Evolutionary conservation across 92 coral and sea anemone species (phyloP).

Genomic region (Diadumene lineata): DNA sequence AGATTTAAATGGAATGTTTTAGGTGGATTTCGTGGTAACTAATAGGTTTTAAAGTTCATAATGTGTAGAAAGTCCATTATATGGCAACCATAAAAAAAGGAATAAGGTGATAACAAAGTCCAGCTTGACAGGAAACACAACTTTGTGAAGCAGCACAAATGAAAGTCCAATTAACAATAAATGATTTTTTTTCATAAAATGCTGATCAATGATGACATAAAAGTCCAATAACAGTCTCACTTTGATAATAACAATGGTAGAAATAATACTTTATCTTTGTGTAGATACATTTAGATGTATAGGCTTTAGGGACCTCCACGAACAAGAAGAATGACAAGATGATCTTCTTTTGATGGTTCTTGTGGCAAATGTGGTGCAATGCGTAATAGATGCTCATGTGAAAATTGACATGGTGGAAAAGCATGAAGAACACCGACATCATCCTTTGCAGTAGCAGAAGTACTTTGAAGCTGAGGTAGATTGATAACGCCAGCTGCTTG

Average conservation of each 20-base stretch:
- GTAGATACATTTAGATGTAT: constrained; percentile 2
- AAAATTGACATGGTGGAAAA: constrained; percentile 99
- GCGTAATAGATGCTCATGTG: constrained; percentile 97
- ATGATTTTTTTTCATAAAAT: constrained; percentile 10
- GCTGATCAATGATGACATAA: constrained; percentile 15
- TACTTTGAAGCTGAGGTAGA: constrained; percentile 76
- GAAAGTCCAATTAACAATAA: constrained; percentile 8
- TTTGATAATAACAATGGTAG: constrained; percentile 5
- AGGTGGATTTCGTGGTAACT: neutral
- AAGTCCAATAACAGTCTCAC: constrained; percentile 26
- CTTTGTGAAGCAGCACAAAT: constrained; percentile 2
- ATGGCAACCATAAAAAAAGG: constrained; percentile 2
- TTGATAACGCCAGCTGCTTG: constrained; percentile 99
- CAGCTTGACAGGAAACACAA: neutral
- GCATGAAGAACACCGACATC: constrained; percentile 99
- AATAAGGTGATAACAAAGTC: neutral
- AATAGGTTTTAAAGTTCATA: neutral
- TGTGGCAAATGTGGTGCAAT: constrained; percentile 99
- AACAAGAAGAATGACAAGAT: constrained; percentile 95
- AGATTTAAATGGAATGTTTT: neutral
- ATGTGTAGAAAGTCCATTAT: neutral
- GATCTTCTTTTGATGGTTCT: constrained; percentile 99
- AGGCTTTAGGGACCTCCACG: constrained; percentile 79
- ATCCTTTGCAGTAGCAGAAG: constrained; percentile 73
- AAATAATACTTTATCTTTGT: neutral